These are phyloP conservation scores for Microtus agrestis DNA, from an alignment of 2,797 vertebrate genomes.

Conservation along the genomic window DNA sequence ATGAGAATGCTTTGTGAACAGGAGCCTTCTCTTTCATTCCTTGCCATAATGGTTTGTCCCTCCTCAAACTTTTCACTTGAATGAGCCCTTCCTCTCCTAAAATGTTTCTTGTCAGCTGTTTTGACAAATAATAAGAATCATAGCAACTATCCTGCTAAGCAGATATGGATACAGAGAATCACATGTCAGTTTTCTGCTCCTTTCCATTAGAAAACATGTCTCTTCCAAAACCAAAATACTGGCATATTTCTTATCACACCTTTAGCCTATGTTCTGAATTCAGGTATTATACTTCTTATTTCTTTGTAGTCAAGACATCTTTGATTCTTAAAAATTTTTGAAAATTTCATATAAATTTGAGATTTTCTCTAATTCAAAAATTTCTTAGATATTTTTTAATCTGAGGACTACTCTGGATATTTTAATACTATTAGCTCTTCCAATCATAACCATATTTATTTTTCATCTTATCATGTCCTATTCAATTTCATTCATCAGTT, in stretches of 20 bases:
- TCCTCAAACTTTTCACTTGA: background rate
- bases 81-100: background rate
- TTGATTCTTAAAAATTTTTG: background rate
- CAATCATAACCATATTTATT: background rate
- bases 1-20: too few species aligned
- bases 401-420: background rate
- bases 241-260: background rate
- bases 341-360: background rate
- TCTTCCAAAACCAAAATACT: background rate
- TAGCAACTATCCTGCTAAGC: background rate
- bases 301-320: background rate
- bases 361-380: background rate
- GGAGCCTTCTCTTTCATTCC: background rate
- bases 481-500: background rate
- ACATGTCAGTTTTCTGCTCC: background rate
- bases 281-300: background rate
- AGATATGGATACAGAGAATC: background rate
- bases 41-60: too few species aligned
- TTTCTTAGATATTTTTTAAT: background rate
- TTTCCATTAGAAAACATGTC: background rate
- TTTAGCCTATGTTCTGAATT: background rate
- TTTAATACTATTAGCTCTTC: background rate
- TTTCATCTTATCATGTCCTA: background rate
- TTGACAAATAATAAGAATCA: background rate
- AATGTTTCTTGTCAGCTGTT: background rate